Conservation (phyloP, 2,888 invertebrate genomes). For the Watsonalla binaria region DNA sequence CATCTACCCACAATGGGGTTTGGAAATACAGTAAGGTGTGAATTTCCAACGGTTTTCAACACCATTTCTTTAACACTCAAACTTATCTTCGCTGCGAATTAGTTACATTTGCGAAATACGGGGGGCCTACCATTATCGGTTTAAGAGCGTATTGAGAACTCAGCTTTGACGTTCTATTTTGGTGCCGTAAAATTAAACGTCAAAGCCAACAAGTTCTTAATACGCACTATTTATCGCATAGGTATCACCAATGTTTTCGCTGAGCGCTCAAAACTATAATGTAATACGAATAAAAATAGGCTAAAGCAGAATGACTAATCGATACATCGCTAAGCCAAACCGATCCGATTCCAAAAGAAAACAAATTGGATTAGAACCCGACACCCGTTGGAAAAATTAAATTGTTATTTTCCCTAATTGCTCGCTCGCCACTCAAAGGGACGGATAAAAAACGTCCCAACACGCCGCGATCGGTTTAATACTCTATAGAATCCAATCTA, state of each 20-base stretch:
- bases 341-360: conserved; percentile 26
- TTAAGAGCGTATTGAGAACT: no score
- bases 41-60: conserved; percentile 17
- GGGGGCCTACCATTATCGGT: no score
- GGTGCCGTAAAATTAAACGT: no score
- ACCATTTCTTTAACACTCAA: neutral
- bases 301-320: conserved; percentile 24
- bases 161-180: no score
- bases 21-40: conserved; percentile 12
- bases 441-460: conserved; percentile 28
- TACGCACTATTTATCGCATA: no score
- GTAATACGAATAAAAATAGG: neutral
- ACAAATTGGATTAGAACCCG: conserved; percentile 30
- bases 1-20: conserved; percentile 8
- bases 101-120: neutral
- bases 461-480: conserved; percentile 38
- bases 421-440: conserved; percentile 32
- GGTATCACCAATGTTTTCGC: no score
- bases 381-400: conserved; percentile 36
- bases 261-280: no score
- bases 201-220: no score
- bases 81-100: neutral
- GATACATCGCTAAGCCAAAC: conserved; percentile 27
- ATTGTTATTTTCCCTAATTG: conserved; percentile 61
- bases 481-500: conserved; percentile 50